Percentiles rank a stretch among this genome's conserved stretches.
These are phyloP conservation scores for Erinaceus europaeus DNA, from an alignment of 2,113 vertebrate genomes.

Conservation along the genomic window DNA sequence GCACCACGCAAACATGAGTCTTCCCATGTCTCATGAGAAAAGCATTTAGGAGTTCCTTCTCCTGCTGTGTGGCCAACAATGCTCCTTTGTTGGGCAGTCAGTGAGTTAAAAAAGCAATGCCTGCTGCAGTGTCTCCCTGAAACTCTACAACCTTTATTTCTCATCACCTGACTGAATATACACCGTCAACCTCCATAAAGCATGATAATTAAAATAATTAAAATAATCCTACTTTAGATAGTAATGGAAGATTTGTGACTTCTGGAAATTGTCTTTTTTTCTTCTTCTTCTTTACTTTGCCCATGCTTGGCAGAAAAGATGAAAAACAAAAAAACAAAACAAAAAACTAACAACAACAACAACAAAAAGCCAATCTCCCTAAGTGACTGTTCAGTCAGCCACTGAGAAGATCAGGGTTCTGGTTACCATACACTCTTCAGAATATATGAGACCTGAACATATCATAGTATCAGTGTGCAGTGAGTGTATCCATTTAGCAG, in stretches of 20 bases:
- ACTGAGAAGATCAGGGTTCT: neutral
- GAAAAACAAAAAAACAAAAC: too few species aligned
- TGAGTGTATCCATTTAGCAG: neutral
- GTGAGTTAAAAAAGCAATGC: neutral
- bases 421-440: neutral
- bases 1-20: neutral
- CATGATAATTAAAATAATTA: constrained; percentile 6
- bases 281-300: neutral
- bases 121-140: neutral
- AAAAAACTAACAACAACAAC: too few species aligned
- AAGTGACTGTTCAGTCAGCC: neutral
- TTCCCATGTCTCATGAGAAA: constrained; percentile 41
- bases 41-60: constrained; percentile 40
- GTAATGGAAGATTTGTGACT: neutral
- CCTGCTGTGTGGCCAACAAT: constrained; percentile 28
- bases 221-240: neutral
- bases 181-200: neutral
- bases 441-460: neutral
- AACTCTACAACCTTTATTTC: constrained; percentile 22
- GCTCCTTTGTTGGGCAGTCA: neutral
- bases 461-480: neutral
- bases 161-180: neutral
- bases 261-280: neutral
- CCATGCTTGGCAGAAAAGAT: neutral
- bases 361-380: too few species aligned